A percentile compares a stretch with the other conserved stretches of the same genome.
Conservation (phyloP, 2,888 invertebrate species). For the Ernsta delagoae region DNA sequence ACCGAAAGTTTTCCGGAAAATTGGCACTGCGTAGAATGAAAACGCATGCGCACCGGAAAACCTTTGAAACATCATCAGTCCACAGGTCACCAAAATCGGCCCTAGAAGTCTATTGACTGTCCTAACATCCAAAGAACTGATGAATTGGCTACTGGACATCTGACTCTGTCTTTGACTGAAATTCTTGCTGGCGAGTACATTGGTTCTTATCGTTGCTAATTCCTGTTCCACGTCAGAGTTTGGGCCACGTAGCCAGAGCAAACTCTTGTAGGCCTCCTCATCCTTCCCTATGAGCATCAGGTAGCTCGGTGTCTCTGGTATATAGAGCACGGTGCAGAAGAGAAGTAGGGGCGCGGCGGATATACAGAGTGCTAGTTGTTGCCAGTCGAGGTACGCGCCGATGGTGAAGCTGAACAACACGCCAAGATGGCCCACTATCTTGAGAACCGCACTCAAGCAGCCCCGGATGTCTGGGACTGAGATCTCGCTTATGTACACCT, state of each 20-base stretch:
- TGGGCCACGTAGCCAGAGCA: slow-evolving; percentile 93
- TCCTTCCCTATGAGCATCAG: slow-evolving; percentile 91
- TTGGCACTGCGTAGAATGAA: slow-evolving; percentile 93
- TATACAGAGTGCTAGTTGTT: slow-evolving; percentile 92
- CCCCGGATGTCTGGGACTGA: slow-evolving; percentile 94
- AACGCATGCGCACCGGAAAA: slow-evolving; percentile 93
- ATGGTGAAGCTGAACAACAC: slow-evolving; percentile 93
- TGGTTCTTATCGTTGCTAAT: slow-evolving; percentile 88
- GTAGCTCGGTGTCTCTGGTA: slow-evolving; percentile 96
- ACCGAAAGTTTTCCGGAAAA: slow-evolving; percentile 87
- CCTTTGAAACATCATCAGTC: slow-evolving; percentile 95
- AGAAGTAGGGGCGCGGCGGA: slow-evolving; percentile 91
- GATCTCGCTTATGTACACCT: slow-evolving; percentile 96
- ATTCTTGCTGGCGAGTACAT: slow-evolving; percentile 85
- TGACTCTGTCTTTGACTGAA: slow-evolving; percentile 78
- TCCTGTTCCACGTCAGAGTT: slow-evolving; percentile 91
- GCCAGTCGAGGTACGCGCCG: slow-evolving; percentile 93
- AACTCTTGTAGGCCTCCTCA: slow-evolving; percentile 86
- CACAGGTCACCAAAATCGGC: slow-evolving; percentile 92
- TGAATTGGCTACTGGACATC: slow-evolving; percentile 71
- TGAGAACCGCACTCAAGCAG: slow-evolving; percentile 93
- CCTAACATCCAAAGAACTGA: slow-evolving; percentile 72
- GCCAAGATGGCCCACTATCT: slow-evolving; percentile 94
- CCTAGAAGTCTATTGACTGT: slow-evolving; percentile 83
- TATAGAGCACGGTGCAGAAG: slow-evolving; percentile 89